Conservation (phyloP, 2,888 invertebrate species). For the Lacanobia wlatinum region DNA sequence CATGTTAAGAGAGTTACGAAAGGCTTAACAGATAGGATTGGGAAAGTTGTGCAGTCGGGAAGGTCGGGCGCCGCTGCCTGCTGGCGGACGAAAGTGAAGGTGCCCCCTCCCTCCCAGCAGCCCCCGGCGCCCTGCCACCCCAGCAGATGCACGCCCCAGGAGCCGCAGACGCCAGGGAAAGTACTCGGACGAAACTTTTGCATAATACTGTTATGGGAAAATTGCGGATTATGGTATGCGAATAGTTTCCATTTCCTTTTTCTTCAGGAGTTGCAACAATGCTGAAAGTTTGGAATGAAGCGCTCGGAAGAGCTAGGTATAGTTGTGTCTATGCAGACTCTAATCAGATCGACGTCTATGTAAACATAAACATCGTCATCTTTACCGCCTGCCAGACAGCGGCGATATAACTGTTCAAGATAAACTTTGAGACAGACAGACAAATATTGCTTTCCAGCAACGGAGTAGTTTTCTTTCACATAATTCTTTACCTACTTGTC, state of each 20-base stretch:
- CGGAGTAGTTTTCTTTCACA: background rate
- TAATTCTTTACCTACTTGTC: background rate
- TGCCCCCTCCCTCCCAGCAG: slow-evolving; percentile 58
- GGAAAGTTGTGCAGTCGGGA: slow-evolving; percentile 75
- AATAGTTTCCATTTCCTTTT: slow-evolving; percentile 44
- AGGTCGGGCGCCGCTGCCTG: slow-evolving; percentile 72
- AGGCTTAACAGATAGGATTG: slow-evolving; percentile 72
- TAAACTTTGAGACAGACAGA: slow-evolving; percentile 24
- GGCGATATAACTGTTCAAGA: background rate
- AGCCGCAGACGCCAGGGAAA: slow-evolving; percentile 82
- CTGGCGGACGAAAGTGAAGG: slow-evolving; percentile 83
- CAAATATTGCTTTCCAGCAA: slow-evolving; percentile 9
- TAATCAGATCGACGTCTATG: too few relatives aligned
- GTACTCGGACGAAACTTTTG: slow-evolving; percentile 69
- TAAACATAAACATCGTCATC: slow-evolving; percentile 3
- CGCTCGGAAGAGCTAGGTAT: slow-evolving; percentile 1
- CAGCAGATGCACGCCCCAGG: slow-evolving; percentile 66
- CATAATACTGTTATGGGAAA: slow-evolving; percentile 58
- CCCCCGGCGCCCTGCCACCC: slow-evolving; percentile 33
- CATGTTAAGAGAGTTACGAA: slow-evolving; percentile 65
- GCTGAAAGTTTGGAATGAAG: background rate
- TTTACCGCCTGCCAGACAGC: slow-evolving; percentile 15
- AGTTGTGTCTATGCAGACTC: background rate
- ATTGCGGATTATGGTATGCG: slow-evolving; percentile 42
- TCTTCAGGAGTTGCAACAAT: slow-evolving; percentile 2